A percentile compares a stretch with the other conserved stretches of the same genome.
These are phyloP conservation scores for Zaprionus lineosus DNA, from an alignment of 2,888 invertebrate genomes.

Conservation along the genomic window DNA sequence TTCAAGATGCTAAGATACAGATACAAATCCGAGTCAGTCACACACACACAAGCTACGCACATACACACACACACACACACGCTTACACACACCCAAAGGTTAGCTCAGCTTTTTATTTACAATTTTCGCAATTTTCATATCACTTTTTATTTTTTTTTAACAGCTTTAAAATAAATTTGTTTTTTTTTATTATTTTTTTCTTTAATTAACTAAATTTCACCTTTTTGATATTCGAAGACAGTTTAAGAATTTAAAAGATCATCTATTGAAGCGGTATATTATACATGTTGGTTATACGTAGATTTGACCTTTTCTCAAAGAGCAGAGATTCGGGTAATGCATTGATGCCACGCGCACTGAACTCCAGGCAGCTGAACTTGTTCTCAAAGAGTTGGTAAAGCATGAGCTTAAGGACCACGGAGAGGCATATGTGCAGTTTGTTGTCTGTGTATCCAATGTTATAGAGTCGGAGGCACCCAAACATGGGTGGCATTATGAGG, in stretches of 20 bases:
- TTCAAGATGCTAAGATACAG: conserved; percentile 47
- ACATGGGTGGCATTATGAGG: conserved; percentile 55
- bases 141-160: conserved; percentile 22
- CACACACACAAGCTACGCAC: conserved; percentile 33
- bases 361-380: conserved; percentile 55
- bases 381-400: conserved; percentile 55
- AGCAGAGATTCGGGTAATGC: no score
- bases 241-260: no score
- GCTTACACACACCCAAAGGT: conserved; percentile 17
- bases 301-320: no score
- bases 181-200: conserved; percentile 60
- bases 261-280: neutral
- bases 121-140: conserved; percentile 66
- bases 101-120: conserved; percentile 55
- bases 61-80: conserved; percentile 16
- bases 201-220: conserved; percentile 72
- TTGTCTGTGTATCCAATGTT: conserved; percentile 43
- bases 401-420: conserved; percentile 55
- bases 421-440: conserved; percentile 52
- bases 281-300: no score
- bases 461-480: conserved; percentile 62
- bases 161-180: conserved; percentile 44
- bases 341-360: conserved; percentile 44
- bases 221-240: conserved; percentile 50
- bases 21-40: conserved; percentile 49